A percentile compares a stretch with the other conserved stretches of the same genome.
These are phyloP conservation scores for Charaxes varanes DNA, from an alignment of 1,140 invertebrate genomes.

Conservation along the genomic window DNA sequence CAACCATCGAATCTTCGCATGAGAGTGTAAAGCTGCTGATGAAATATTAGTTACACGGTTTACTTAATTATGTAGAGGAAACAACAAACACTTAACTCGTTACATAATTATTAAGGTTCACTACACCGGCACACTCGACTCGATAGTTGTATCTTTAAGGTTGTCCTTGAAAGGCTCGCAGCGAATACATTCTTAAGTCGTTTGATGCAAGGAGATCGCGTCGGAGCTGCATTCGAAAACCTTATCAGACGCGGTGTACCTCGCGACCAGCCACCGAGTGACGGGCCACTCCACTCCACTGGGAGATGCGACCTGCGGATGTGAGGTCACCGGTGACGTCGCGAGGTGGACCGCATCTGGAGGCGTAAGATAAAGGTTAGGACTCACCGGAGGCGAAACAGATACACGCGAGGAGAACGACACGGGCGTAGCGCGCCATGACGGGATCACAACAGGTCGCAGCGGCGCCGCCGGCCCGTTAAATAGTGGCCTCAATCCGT, in stretches of 20 bases:
- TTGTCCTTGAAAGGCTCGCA: slow-evolving; percentile 59
- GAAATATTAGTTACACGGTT: background rate
- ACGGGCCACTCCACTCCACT: slow-evolving; percentile 57
- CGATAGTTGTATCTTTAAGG: slow-evolving; percentile 40
- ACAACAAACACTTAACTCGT: slow-evolving; percentile 7
- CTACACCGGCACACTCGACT: slow-evolving; percentile 31
- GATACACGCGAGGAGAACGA: slow-evolving; percentile 71
- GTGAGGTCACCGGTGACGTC: slow-evolving; percentile 53
- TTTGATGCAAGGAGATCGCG: slow-evolving; percentile 52
- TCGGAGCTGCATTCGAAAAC: slow-evolving; percentile 44
- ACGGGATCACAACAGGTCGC: slow-evolving; percentile 75
- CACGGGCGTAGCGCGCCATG: slow-evolving; percentile 76
- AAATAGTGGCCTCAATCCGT: slow-evolving; percentile 73
- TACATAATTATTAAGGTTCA: slow-evolving; percentile 26
- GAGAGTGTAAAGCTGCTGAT: too few species aligned
- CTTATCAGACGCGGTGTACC: slow-evolving; percentile 48
- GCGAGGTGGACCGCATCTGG: slow-evolving; percentile 57
- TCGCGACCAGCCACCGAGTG: slow-evolving; percentile 54
- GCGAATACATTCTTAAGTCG: slow-evolving; percentile 54
- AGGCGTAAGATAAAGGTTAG: slow-evolving; percentile 67
- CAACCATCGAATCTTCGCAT: too few species aligned
- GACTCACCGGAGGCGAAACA: slow-evolving; percentile 73
- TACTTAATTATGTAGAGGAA: background rate
- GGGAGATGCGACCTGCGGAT: slow-evolving; percentile 38
- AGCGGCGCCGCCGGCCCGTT: slow-evolving; percentile 68